Conservation (phyloP, 2,797 vertebrate genomes). For the Tangara arthus region DNA sequence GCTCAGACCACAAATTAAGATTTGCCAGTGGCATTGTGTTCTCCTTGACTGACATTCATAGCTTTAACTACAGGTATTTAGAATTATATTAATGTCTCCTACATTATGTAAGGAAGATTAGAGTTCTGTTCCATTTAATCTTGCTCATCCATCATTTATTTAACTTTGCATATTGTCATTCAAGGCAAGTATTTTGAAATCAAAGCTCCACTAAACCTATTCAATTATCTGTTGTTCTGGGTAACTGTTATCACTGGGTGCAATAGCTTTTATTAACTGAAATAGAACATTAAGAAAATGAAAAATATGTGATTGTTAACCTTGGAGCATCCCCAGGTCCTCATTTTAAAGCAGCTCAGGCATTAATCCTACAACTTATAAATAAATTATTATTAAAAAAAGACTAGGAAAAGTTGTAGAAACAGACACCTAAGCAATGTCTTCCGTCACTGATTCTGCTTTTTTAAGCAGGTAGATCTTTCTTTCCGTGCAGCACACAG, state of each 20-base stretch:
- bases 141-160: conserved; percentile 39
- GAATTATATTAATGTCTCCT: conserved; percentile 23
- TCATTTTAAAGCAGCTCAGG: conserved; percentile 14
- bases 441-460: neutral
- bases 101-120: conserved; percentile 30
- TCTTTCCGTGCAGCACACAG: neutral
- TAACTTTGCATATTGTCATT: conserved; percentile 38
- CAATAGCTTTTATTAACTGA: conserved; percentile 32
- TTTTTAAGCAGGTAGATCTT: neutral
- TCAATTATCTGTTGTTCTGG: conserved; percentile 32
- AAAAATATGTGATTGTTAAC: neutral
- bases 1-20: neutral
- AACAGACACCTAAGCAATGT: conserved; percentile 14
- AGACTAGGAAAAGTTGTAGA: neutral
- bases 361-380: conserved; percentile 18
- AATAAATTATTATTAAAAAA: neutral
- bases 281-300: conserved; percentile 32
- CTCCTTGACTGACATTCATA: conserved; percentile 29
- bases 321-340: neutral
- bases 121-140: conserved; percentile 46
- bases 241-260: neutral
- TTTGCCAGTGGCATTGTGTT: neutral
- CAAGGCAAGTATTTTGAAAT: conserved; percentile 49
- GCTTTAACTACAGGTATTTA: conserved; percentile 21
- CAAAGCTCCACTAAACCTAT: conserved; percentile 42